Evolutionary conservation across 2,113 vertebrate genomes (phyloP), one percentile per base, ranked within the genome.

Genomic region (Turdus rufiventris): DNA sequence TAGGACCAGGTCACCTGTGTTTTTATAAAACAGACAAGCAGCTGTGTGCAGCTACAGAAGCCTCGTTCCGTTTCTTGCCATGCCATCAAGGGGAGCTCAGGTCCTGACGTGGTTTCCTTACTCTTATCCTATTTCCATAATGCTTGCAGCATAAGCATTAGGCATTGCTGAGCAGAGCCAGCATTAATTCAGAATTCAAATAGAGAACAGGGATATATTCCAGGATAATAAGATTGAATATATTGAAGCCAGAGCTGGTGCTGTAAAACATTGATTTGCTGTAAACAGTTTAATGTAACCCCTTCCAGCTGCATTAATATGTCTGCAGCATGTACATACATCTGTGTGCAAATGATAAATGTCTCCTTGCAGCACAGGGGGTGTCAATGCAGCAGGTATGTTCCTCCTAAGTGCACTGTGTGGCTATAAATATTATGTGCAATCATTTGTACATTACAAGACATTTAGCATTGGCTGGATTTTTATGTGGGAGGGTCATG

Each of bases 191-290:
- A 68, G 16, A 90, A 85, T 88, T 91, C 85, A 91, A 90, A 94
- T 25, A 74, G 66, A 93, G 47, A 76, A 72, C 0, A 0, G 58
- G 68, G 45, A 80, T 81, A 53, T 86, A 81, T 65, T 95, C 85
- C 73, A 78, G 63, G 76, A 54, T 90, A 93, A 66, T 68, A 80
- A 63, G 40, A 47, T 6, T 68, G 66, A 89, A 89, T 83, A 63
- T 61, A 93, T 14, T 53, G 83, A 91, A 78, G 83, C 26, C 72
- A 84, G 68, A 86, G 68, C 74, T 73, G 63, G 47, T 66, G 89
- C 71, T 95, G 53, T 85, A 74, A 94, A 94, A 62, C 72, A 93
- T 1, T 80, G 82, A 91, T 94, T 95, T 85, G 79, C 60, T 90
- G 75, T 77, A 74, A 93, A 74, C 80, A 93, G 75, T 66, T 94